Conservation (phyloP, 2,113 vertebrate genomes). For the Lathamus discolor region DNA sequence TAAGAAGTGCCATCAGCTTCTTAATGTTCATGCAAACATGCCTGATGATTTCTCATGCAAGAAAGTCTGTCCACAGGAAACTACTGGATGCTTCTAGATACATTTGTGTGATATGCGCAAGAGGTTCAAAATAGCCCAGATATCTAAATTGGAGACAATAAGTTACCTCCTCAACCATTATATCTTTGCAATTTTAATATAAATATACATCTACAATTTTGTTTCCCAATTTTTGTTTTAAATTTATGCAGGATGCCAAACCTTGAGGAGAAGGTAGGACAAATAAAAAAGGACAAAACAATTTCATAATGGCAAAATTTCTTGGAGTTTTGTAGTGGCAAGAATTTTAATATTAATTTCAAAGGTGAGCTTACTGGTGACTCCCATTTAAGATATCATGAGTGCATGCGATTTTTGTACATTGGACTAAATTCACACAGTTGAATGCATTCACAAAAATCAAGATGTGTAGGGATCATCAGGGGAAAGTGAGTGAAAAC, state of each 20-base stretch:
- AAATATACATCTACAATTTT: background rate
- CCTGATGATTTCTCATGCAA: background rate
- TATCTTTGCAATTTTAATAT: background rate
- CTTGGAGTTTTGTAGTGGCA: background rate
- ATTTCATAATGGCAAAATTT: background rate
- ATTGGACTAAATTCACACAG: background rate
- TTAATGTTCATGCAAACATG: background rate
- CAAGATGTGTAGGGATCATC: background rate
- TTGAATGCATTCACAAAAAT: background rate
- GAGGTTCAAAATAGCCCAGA: background rate
- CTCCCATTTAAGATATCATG: background rate
- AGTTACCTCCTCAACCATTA: background rate
- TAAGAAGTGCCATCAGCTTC: background rate
- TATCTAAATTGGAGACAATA: background rate
- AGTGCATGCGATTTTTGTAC: background rate
- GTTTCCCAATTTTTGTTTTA: background rate
- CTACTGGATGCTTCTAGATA: background rate
- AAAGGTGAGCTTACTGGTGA: background rate
- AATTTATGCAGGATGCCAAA: background rate
- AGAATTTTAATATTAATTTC: background rate
- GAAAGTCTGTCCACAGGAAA: background rate
- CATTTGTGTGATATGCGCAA: background rate
- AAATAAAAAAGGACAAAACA: background rate
- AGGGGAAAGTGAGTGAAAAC: background rate
- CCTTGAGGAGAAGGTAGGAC: background rate